Conservation (phyloP, 2,113 vertebrate genomes). For the Oenanthe oenanthe region DNA sequence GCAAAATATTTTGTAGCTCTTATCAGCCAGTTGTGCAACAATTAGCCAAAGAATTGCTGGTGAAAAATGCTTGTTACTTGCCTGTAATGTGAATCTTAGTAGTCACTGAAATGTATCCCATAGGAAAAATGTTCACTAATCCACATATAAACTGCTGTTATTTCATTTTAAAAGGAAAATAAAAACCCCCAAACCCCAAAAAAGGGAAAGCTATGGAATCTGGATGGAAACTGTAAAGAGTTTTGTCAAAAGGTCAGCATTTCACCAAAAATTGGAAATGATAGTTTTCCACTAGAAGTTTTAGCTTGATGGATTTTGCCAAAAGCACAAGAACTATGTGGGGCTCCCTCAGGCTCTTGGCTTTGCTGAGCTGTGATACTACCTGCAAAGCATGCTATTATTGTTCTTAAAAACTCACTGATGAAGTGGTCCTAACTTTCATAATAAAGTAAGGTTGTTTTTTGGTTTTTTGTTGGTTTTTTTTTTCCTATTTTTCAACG, state of each 20-base stretch:
- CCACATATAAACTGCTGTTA: not conserved
- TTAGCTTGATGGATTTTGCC: not conserved
- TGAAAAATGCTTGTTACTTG: not conserved
- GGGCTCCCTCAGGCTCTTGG: not conserved
- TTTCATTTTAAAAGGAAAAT: not conserved
- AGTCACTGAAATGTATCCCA: not conserved
- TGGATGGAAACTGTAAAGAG: not conserved
- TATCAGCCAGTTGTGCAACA: not conserved
- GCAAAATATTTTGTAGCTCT: not conserved
- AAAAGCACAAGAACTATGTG: not conserved
- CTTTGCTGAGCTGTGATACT: not conserved
- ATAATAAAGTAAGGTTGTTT: not conserved
- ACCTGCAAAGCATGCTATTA: not conserved
- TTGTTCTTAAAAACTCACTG: not conserved
- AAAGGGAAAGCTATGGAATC: not conserved
- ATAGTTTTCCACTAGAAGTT: not conserved
- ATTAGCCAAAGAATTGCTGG: not conserved
- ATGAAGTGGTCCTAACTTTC: not conserved
- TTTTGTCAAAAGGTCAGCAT: not conserved
- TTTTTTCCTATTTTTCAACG: not conserved
- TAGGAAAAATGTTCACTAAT: not conserved
- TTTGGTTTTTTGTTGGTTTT: too few relatives aligned
- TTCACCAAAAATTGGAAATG: not conserved
- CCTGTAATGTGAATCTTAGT: not conserved
- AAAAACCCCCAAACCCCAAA: accelerated